Conservation (phyloP, 2,113 vertebrate species). For the Ascaphus truei region DNA sequence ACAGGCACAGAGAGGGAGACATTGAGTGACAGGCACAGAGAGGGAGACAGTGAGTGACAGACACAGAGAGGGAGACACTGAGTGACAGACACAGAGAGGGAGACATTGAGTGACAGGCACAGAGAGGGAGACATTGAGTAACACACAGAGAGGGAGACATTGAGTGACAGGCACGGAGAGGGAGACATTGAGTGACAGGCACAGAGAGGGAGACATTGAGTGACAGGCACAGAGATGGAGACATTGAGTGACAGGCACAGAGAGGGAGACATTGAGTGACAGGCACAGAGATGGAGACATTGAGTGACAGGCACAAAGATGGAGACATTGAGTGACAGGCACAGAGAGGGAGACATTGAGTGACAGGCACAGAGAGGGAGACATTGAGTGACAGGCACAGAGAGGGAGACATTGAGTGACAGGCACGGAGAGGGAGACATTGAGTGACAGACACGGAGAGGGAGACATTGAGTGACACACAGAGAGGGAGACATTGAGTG, state of each 20-base stretch:
- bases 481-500: too few relatives aligned
- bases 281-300: too few relatives aligned
- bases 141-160: not conserved
- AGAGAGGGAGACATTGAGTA: not conserved
- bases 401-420: not conserved
- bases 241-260: too few relatives aligned
- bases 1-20: not conserved
- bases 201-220: not conserved
- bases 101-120: too few relatives aligned
- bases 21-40: rapidly evolving
- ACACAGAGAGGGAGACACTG: not conserved
- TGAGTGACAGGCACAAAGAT: not conserved
- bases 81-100: too few relatives aligned
- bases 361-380: not conserved
- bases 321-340: not conserved
- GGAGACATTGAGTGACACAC: not conserved
- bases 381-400: rapidly evolving
- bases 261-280: not conserved
- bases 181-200: rapidly evolving
- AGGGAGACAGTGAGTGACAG: not conserved
- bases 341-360: not conserved
- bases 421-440: too few relatives aligned
- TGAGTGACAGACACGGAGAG: not conserved
- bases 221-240: not conserved
- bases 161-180: not conserved